Base-by-base conservation (phyloP, 2,113 vertebrate genomes). In the Scomber japonicus region DNA sequence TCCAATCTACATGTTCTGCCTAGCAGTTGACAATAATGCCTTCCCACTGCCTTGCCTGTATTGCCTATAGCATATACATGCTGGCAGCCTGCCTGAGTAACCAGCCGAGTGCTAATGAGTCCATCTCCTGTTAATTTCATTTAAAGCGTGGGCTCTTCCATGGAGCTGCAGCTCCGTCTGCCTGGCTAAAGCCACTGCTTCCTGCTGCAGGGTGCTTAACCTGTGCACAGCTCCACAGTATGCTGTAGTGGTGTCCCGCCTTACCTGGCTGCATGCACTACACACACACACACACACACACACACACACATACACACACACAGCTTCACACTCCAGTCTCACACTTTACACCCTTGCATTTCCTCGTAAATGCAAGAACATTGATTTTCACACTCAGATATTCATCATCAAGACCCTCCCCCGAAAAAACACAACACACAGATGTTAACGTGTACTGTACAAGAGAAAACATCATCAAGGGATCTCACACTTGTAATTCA, bases 41-140 rank as follows among this genome's bases (percentile, higher is more conserved):
- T 79, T 51, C 67, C 64, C 62, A 75, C 66, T 82, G 64, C 71
- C 30, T 63, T 49, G 44, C 35, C 71, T 82, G 46, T 69, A 27
- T 81, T 71, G 45, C 77, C 77, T 67, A 64, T 64, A 74, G 79
- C 77, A 57, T 55, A 54, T 68, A 57, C 56, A 66, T 68, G 74
- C 74, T 24, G 7, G n/a, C 61, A 54, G 81, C 54, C 84, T 91
- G 75, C 71, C 84, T 15, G 57, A 76, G 72, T 78, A 88, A 73
- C 81, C 75, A 78, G 84, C 59, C 60, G 14, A 75, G 80, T 61
- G 75, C 87, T 91, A 93, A 93, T 89, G 87, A 92, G 78, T 72
- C 73, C 71, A 84, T 87, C 81, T 85, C 71, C 66, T 55, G 70
- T 81, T 90, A 84, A 91, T 91, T 88, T 74, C 67, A 91, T 90